Conservation (phyloP, 2,113 vertebrate species). For the Meles meles region DNA sequence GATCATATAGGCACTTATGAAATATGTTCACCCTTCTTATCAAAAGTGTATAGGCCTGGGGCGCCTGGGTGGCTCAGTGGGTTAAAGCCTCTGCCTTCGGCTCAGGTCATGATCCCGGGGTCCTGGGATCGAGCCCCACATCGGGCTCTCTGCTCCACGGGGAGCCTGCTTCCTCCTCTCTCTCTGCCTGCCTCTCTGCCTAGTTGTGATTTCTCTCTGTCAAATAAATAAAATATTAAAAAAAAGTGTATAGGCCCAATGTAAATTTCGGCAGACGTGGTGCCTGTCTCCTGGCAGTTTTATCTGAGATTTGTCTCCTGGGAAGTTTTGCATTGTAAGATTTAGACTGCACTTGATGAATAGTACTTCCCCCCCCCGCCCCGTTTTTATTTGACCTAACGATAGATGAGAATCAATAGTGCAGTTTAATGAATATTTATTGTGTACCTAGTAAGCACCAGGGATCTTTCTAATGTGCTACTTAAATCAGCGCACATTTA, state of each 20-base stretch:
- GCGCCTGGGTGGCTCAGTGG: too few species aligned
- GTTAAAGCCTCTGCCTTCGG: too few species aligned
- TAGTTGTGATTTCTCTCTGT: too few species aligned
- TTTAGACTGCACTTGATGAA: constrained; percentile 7
- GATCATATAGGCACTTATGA: neutral
- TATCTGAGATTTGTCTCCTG: neutral
- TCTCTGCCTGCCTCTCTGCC: too few species aligned
- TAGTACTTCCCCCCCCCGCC: too few species aligned
- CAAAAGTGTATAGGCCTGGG: neutral
- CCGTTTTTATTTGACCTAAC: constrained; percentile 32
- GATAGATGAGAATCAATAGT: neutral
- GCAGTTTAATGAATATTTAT: neutral
- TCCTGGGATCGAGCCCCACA: too few species aligned
- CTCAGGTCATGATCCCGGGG: too few species aligned
- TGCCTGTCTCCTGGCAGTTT: neutral
- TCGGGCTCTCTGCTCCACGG: too few species aligned
- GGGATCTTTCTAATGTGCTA: neutral
- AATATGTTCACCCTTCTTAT: neutral
- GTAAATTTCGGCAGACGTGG: neutral
- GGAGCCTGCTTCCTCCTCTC: too few species aligned
- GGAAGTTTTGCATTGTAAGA: neutral
- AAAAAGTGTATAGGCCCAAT: neutral
- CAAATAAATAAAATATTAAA: too few species aligned
- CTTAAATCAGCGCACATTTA: neutral
- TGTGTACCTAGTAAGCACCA: neutral